phyloP scores from a whole-genome alignment of 2,797 vertebrate genomes.

The Poeciliopsis presidionis region DNA sequence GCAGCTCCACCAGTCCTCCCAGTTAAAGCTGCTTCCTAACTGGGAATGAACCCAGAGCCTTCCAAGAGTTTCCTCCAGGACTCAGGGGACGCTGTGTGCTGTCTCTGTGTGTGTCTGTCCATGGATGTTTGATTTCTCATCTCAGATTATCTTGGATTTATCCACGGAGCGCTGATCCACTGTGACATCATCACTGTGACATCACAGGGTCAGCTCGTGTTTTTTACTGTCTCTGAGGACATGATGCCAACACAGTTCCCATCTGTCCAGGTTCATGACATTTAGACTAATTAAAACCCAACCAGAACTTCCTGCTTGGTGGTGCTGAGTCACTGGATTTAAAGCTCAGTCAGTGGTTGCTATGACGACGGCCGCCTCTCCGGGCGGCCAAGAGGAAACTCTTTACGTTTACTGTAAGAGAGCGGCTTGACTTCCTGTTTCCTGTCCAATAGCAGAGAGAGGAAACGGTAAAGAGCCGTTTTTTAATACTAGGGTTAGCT shows the following conservation, averaged over 20 bases:
- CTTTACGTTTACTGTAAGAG: not conserved
- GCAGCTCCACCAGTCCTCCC: no score
- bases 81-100: no score
- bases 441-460: not conserved
- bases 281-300: not conserved
- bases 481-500: no score
- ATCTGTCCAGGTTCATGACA: not conserved
- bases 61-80: no score
- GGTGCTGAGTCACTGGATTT: not conserved
- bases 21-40: no score
- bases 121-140: constrained; percentile 55
- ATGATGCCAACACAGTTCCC: not conserved
- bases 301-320: not conserved
- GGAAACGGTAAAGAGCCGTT: no score
- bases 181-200: constrained; percentile 54
- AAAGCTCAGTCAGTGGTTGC: not conserved
- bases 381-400: not conserved
- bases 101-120: constrained; percentile 2
- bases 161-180: constrained; percentile 44
- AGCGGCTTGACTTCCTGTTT: not conserved
- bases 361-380: not conserved
- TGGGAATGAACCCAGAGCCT: no score
- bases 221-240: no score
- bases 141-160: constrained; percentile 76
- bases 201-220: not conserved